Base-by-base conservation (phyloP, 2,797 vertebrate genomes). In the Anabacerthia variegaticeps region DNA sequence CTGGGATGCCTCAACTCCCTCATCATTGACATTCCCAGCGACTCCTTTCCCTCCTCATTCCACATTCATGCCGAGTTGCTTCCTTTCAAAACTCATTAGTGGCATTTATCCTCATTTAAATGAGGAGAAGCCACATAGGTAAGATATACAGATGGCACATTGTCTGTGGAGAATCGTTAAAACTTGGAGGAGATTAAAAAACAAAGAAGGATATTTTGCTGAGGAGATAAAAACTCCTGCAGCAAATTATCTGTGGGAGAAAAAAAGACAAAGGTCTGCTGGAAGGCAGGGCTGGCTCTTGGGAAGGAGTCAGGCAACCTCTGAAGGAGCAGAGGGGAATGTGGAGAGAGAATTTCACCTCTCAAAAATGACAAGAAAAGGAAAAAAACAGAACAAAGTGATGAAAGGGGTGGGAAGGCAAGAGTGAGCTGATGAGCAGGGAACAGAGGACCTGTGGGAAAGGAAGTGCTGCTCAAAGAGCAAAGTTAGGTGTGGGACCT, bases 31-130 rank as follows among this genome's bases (percentile, higher is more conserved):
- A 96, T 96, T 96, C 88, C 78, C 41, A 59, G n/a, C 1, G 2
- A 69, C 44, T 92, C 51, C 41, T 77, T 36, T 48, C 78, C 26
- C 59, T 17, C 24, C 81, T 97, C 93, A 97, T 97, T 97, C 90
- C 84, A 75, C 39, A 96, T 95, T 95, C 96, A 92, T n/a, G 19
- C 0, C 0, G 73, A 95, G 91, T 1, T 1, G 1, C 75, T 75
- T 69, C 92, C 81, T 97, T 94, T 97, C 94, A 95, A 94, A 96
- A 93, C 93, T 93, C 96, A 94, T 96, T 94, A 96, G 88, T 79
- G 73, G 84, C 92, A 89, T 96, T 97, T 97, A 96, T 94, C 86
- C 71, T 94, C 91, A 92, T 96, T 94, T 86, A 80, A 95, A 95
- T 95, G 93, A 96, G 80, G 90, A 93, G 86, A 94, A 92, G 74